Base-by-base conservation (phyloP, 2,113 vertebrate genomes). In the Picathartes gymnocephalus region DNA sequence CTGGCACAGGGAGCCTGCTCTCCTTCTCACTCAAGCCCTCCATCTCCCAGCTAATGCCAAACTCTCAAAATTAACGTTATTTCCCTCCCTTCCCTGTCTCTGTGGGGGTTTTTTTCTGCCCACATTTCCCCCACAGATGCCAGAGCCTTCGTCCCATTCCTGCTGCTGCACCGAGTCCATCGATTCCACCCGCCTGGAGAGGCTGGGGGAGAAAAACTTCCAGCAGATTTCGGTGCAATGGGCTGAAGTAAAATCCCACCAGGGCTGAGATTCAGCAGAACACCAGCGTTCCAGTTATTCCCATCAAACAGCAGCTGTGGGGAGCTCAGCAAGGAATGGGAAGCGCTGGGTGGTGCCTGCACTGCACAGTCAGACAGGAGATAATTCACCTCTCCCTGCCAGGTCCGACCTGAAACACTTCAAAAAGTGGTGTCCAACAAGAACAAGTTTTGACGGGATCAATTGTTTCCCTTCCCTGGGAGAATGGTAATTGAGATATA, bases 161-260 rank as follows among this genome's bases (percentile, higher is more conserved):
- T 24, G 16, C 44, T 56, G 62, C 35, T 27, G 48, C 0, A 0
- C 2, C 0, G 16, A 6, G 50, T 11, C 27, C 51, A 4, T 2
- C 0, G 4, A 31, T n/a, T 23, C 78, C 86, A 24, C 60, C n/a
- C 0, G 0, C 4, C 1, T 0, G 0, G 33, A 0, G 10, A 33
- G 17, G n/a, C 9, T 4, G 4, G 4, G 18, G 47, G 25, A 70
- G 12, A 70, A 11, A 44, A 76, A 2, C 14, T 24, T 62, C 5
- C 40, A 30, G 48, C 31, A 35, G 35, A 4, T 54, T 48, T 10
- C 8, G 40, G 9, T 57, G 47, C 8, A 1, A 13, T 42, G 44
- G 14, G 35, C 10, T 4, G 0, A 17, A 82, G 30, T 6, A 70
- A 39, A 58, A 62, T 9, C 22, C 11, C 21, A 53, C 4, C 15